Evolutionary conservation across 92 coral and sea anemone genomes (phyloP).

Genomic region (Porites cylindrica): DNA sequence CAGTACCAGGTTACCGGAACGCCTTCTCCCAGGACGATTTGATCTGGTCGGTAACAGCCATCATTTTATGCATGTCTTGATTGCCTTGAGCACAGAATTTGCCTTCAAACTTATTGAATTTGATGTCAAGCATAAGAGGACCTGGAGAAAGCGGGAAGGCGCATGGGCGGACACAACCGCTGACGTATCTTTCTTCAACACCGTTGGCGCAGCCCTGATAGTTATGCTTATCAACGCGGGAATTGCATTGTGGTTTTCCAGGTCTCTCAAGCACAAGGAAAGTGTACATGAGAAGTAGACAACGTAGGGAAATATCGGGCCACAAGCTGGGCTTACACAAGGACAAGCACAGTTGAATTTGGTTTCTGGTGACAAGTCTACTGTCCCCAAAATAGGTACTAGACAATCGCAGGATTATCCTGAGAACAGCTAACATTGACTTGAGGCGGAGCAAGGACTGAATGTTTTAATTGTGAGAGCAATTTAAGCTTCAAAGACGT

Average conservation of each 20-base stretch:
- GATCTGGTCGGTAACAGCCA: slow-evolving; percentile 73
- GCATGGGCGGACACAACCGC: slow-evolving; percentile 23
- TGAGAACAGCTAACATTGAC: too few relatives aligned
- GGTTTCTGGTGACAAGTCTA: too few relatives aligned
- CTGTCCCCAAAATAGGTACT: too few relatives aligned
- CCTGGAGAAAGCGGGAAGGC: not conserved
- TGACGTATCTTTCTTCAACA: slow-evolving; percentile 12
- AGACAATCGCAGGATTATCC: too few relatives aligned
- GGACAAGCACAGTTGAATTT: too few relatives aligned
- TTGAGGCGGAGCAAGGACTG: too few relatives aligned
- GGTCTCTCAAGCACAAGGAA: not conserved
- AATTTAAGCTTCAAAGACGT: too few relatives aligned
- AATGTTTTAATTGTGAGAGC: too few relatives aligned
- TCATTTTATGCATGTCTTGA: slow-evolving; percentile 61
- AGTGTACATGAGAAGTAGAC: not conserved
- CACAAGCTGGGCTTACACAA: too few relatives aligned
- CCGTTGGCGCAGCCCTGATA: slow-evolving; percentile 25
- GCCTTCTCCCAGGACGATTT: slow-evolving; percentile 67
- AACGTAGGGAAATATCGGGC: too few relatives aligned
- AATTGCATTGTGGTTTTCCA: slow-evolving; percentile 40
- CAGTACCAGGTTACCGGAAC: slow-evolving; percentile 62
- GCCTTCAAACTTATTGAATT: slow-evolving; percentile 51
- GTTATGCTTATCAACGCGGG: slow-evolving; percentile 36
- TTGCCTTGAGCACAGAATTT: slow-evolving; percentile 57
- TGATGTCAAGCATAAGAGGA: slow-evolving; percentile 8